Evolutionary conservation across 2,888 invertebrate genomes (phyloP).

Genomic region (Amaurobius ferox): DNA sequence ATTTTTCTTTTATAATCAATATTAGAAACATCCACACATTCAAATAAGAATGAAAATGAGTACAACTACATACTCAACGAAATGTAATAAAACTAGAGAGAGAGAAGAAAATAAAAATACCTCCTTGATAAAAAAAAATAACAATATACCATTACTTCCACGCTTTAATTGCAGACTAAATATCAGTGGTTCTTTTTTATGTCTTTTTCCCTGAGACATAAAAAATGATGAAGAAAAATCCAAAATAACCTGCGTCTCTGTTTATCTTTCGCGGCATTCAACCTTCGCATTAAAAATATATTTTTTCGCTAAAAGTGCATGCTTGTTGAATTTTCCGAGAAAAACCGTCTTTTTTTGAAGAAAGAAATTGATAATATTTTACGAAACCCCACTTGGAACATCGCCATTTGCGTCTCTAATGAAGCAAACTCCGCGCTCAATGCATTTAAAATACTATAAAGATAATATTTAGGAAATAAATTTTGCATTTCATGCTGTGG

Average conservation of each 20-base stretch:
- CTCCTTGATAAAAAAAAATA: neutral
- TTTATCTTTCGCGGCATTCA: neutral
- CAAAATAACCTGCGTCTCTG: neutral
- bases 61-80: too few relatives aligned
- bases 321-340: neutral
- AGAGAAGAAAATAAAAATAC: too few relatives aligned
- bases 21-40: too few relatives aligned
- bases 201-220: neutral
- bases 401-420: neutral
- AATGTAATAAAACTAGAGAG: too few relatives aligned
- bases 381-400: neutral
- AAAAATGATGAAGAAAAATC: neutral
- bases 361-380: neutral
- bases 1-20: too few relatives aligned
- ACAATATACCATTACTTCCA: neutral
- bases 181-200: neutral
- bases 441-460: too few relatives aligned
- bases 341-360: neutral
- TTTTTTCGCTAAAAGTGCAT: neutral
- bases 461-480: too few relatives aligned
- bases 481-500: too few relatives aligned
- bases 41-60: too few relatives aligned
- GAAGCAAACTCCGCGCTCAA: neutral
- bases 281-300: neutral
- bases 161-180: neutral